Base-by-base conservation (phyloP, 2,113 vertebrate genomes). In the Lathamus discolor region DNA sequence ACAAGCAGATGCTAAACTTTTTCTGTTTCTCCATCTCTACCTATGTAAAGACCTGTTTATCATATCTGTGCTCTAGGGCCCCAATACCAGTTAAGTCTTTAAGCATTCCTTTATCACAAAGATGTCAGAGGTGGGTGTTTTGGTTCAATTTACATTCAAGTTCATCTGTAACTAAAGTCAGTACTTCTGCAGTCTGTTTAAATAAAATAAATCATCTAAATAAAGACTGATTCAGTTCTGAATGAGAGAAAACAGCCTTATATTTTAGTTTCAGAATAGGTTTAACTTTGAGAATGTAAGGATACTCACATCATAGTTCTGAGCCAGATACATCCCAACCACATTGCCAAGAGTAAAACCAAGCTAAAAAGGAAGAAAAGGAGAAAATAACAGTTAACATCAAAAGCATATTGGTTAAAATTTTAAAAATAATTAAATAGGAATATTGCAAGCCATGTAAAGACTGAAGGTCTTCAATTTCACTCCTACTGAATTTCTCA, bases 251-350 rank as follows among this genome's bases (percentile, higher is more conserved):
- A 84, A 87, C 1, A 74, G 15, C 2, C 3, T 31, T 33, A 2
- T 17, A 73, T 59, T 49, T 85, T 81, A 83, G 57, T 35, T 83
- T 83, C 51, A 54, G 37, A 68, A 59, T 8, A 70, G 5, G 7
- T 70, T 78, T 69, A 72, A 16, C 10, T 67, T 77, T 51, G 28
- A 78, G 29, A 94, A 41, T 25, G 64, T 4, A 66, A 69, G 1
- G 43, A 77, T 95, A 98, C 98, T 98, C 89, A 99, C 99, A n/a
- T 99, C 99, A 94, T 99, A 99, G 95, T 99, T 99, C 94, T 99
- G 99, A 57, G 99, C 99, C 88, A 99, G 97, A 96, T 99, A 99
- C 99, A 99, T 99, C 80, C 99, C 99, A 80, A 99, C 98, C 91
- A 99, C 97, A 66, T 99, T 99, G 29, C 99, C 99, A 84, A 99